These are phyloP conservation scores for Psettodes erumei DNA, from an alignment of 2,113 vertebrate genomes.

Conservation along the genomic window DNA sequence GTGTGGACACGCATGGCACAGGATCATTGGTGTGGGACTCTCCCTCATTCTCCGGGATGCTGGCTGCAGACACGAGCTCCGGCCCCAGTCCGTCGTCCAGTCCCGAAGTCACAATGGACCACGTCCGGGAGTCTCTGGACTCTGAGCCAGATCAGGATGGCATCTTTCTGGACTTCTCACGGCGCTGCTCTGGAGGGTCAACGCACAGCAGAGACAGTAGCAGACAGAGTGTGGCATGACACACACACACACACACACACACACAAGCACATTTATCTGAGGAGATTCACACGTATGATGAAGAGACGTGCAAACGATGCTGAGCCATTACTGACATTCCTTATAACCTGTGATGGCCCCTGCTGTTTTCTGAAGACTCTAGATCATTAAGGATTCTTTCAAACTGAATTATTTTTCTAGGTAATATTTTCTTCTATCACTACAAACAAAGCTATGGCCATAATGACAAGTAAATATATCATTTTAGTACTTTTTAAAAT, in stretches of 20 bases:
- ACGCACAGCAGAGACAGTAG: slow-evolving; percentile 76
- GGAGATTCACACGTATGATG: not conserved
- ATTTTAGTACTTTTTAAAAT: not conserved
- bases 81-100: slow-evolving; percentile 83
- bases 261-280: not conserved
- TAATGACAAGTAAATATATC: not conserved
- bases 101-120: slow-evolving; percentile 86
- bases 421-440: not conserved
- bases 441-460: not conserved
- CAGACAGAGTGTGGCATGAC: slow-evolving; percentile 81
- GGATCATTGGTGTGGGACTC: slow-evolving; percentile 49
- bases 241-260: slow-evolving; percentile 10
- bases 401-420: slow-evolving; percentile 50
- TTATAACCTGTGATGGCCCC: not conserved
- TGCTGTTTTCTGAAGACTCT: slow-evolving; percentile 22
- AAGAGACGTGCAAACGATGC: slow-evolving; percentile 8
- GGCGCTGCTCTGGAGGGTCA: slow-evolving; percentile 71
- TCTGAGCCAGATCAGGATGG: slow-evolving; percentile 89
- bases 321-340: slow-evolving; percentile 45
- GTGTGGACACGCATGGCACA: slow-evolving; percentile 62
- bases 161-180: slow-evolving; percentile 93
- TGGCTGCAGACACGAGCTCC: slow-evolving; percentile 75
- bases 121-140: slow-evolving; percentile 86
- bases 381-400: slow-evolving; percentile 41
- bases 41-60: slow-evolving; percentile 41